A percentile compares a stretch with the other conserved stretches of the same genome.
These are phyloP conservation scores for Mnemiopsis leidyi DNA, from an alignment of 37 sponge, comb jelly and placozoan genomes.

Conservation along the genomic window DNA sequence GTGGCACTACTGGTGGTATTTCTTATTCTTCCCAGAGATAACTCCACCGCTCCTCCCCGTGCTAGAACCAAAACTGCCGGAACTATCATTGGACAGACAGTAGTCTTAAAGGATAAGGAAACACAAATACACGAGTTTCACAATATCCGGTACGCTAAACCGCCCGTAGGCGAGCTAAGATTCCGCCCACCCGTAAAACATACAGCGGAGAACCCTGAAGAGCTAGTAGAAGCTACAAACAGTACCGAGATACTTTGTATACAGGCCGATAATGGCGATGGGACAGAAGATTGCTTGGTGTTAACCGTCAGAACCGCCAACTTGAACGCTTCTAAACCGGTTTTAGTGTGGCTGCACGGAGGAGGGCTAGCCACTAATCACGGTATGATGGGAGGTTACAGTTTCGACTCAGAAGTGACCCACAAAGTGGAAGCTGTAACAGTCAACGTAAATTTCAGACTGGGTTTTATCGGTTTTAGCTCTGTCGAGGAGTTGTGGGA, in stretches of 20 bases:
- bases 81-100: background rate
- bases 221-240: no score
- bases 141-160: constrained; percentile 24
- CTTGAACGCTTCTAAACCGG: background rate
- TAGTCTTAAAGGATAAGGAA: background rate
- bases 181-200: background rate
- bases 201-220: background rate
- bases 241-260: background rate
- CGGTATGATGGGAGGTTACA: background rate
- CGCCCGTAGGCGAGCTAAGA: background rate
- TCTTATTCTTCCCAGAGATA: background rate
- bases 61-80: background rate
- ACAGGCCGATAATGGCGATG: background rate
- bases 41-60: background rate
- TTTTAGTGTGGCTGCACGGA: constrained; percentile 11
- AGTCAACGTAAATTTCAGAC: constrained; percentile 15
- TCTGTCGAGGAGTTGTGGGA: constrained; percentile 38
- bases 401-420: constrained; percentile 2
- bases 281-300: background rate
- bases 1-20: background rate
- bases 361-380: background rate
- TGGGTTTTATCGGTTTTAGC: constrained; percentile 1
- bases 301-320: background rate
- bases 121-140: background rate
- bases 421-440: background rate